phyloP scores from a whole-genome alignment of 2,797 vertebrate species.

The Stomatorhinus walkeri region DNA sequence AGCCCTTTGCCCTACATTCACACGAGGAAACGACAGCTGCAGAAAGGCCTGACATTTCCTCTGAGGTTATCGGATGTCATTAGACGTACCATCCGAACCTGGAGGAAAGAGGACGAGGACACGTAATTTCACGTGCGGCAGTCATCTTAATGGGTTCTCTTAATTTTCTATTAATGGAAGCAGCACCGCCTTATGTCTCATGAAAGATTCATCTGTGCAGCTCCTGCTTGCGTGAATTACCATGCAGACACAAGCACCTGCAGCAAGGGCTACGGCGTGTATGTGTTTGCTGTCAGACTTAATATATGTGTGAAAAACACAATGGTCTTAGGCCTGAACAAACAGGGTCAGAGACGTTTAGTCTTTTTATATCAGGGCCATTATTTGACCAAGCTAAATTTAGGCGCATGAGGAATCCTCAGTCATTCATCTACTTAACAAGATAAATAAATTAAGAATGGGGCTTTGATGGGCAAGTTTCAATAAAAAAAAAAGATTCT shows the following conservation, averaged over 20 bases:
- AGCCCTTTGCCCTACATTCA: neutral
- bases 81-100: conserved; percentile 29
- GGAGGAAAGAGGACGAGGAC: conserved; percentile 48
- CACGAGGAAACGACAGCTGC: neutral
- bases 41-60: neutral
- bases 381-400: conserved; percentile 43
- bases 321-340: neutral
- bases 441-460: conserved; percentile 7
- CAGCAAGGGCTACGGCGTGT: neutral
- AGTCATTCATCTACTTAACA: conserved; percentile 19
- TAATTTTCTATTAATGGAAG: conserved; percentile 68
- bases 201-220: conserved; percentile 69
- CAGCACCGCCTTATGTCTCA: conserved; percentile 56
- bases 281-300: neutral
- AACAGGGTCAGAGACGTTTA: neutral
- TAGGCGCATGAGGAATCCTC: neutral
- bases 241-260: conserved; percentile 14
- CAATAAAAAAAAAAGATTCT: conserved; percentile 10
- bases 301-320: neutral
- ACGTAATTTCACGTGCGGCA: conserved; percentile 32
- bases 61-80: neutral
- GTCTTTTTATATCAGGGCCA: neutral
- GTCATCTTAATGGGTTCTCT: conserved; percentile 53
- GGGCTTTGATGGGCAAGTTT: conserved; percentile 11
- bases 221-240: conserved; percentile 53